These are phyloP conservation scores for Tipula unca DNA, from an alignment of 2,888 invertebrate genomes.

Conservation along the genomic window DNA sequence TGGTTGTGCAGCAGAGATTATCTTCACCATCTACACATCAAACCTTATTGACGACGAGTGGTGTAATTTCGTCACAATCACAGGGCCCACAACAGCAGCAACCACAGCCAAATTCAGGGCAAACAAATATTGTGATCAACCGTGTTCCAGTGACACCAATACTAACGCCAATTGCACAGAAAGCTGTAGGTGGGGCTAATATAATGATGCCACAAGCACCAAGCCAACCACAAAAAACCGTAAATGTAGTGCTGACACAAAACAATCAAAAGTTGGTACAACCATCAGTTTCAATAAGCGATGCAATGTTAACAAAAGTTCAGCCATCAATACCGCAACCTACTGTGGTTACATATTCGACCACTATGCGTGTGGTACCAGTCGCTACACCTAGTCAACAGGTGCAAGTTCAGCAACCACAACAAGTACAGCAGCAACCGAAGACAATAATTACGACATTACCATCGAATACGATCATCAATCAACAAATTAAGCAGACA, in stretches of 20 bases:
- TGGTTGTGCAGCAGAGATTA: constrained; percentile 26
- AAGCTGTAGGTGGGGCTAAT: constrained; percentile 47
- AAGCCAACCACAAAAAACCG: constrained; percentile 26
- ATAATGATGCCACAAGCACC: constrained; percentile 38
- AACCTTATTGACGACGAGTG: constrained; percentile 37
- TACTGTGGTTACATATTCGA: constrained; percentile 32
- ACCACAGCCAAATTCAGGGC: not conserved
- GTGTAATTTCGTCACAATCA: constrained; percentile 48
- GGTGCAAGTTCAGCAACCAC: not conserved
- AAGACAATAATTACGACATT: not conserved
- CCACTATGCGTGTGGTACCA: not conserved
- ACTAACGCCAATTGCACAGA: constrained; percentile 46
- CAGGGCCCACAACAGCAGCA: constrained; percentile 30
- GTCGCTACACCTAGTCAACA: not conserved
- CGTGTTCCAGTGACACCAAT: constrained; percentile 52
- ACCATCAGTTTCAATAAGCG: not conserved
- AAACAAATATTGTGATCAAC: constrained; percentile 35
- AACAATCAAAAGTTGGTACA: not conserved
- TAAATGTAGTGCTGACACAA: constrained; percentile 35
- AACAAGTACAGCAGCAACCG: not conserved
- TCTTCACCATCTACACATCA: constrained; percentile 36
- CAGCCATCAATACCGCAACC: constrained; percentile 34
- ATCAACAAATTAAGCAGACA: not conserved
- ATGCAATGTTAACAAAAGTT: no score
- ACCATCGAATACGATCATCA: not conserved